These are phyloP conservation scores for Heliothis virescens DNA, from an alignment of 1,140 invertebrate species.

Conservation along the genomic window DNA sequence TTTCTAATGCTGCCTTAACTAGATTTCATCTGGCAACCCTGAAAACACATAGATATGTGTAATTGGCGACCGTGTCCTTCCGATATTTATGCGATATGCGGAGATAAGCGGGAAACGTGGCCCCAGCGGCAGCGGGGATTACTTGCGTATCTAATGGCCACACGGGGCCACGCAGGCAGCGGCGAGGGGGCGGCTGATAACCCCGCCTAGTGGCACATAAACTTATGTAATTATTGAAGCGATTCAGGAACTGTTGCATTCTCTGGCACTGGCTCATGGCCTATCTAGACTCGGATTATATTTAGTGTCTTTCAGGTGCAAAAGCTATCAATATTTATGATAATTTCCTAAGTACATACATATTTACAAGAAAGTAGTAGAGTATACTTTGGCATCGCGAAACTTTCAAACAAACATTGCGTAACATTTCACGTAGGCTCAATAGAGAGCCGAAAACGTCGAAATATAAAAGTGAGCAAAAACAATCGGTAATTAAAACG, in stretches of 20 bases:
- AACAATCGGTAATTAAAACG: constrained; percentile 39
- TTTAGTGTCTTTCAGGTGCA: background rate
- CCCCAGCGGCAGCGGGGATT: constrained; percentile 21
- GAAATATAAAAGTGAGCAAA: constrained; percentile 2
- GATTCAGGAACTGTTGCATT: constrained; percentile 8
- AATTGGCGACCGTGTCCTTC: constrained; percentile 44
- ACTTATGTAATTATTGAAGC: constrained; percentile 36
- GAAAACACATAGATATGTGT: constrained; percentile 44
- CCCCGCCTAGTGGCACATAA: constrained; percentile 15
- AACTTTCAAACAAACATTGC: constrained; percentile 28
- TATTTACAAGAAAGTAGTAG: background rate
- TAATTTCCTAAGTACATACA: too few species aligned
- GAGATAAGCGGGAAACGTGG: constrained; percentile 31
- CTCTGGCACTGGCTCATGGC: background rate
- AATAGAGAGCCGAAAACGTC: background rate
- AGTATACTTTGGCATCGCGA: background rate
- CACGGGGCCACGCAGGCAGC: constrained; percentile 13
- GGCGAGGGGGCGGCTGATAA: constrained; percentile 13
- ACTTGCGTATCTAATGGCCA: constrained; percentile 28
- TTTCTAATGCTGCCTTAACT: too few species aligned
- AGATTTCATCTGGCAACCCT: constrained; percentile 30
- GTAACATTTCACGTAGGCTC: background rate
- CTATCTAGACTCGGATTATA: background rate
- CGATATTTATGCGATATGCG: constrained; percentile 43
- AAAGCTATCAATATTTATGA: background rate